These are phyloP conservation scores for Parazoanthus darwini DNA, from an alignment of 92 coral and sea anemone genomes.

Conservation along the genomic window DNA sequence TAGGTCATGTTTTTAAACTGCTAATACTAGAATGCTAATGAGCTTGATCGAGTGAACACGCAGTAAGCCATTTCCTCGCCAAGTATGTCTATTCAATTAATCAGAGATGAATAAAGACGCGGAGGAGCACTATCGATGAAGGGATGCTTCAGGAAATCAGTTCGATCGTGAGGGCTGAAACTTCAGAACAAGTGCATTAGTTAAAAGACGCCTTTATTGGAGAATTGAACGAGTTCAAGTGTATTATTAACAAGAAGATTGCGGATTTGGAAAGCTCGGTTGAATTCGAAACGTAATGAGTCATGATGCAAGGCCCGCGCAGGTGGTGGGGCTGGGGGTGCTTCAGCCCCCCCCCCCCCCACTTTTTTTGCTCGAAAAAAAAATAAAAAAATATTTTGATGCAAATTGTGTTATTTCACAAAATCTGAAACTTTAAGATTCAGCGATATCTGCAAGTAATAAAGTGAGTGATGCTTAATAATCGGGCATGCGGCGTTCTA, in stretches of 20 bases:
- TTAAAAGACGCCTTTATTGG: not conserved
- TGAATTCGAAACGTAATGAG: not conserved
- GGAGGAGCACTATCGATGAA: not conserved
- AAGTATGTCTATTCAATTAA: not conserved
- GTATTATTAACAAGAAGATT: not conserved
- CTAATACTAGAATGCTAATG: too few relatives aligned
- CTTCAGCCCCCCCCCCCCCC: too few relatives aligned
- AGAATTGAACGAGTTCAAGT: not conserved
- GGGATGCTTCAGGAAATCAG: constrained; percentile 1
- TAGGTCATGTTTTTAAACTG: too few relatives aligned
- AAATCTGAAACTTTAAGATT: too few relatives aligned
- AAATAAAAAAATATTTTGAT: too few relatives aligned
- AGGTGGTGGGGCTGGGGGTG: too few relatives aligned
- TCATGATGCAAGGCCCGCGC: too few relatives aligned
- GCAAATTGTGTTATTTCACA: too few relatives aligned
- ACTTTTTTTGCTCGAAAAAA: too few relatives aligned
- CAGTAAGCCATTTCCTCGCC: not conserved
- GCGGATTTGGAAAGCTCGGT: not conserved
- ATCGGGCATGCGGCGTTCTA: too few relatives aligned
- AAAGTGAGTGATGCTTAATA: too few relatives aligned
- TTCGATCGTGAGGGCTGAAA: not conserved
- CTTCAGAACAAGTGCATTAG: not conserved
- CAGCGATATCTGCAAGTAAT: too few relatives aligned
- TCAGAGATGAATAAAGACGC: not conserved
- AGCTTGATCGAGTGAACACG: not conserved